These are phyloP conservation scores for Pangasius mekongensis DNA, from an alignment of 2,797 vertebrate genomes.

Conservation along the genomic window DNA sequence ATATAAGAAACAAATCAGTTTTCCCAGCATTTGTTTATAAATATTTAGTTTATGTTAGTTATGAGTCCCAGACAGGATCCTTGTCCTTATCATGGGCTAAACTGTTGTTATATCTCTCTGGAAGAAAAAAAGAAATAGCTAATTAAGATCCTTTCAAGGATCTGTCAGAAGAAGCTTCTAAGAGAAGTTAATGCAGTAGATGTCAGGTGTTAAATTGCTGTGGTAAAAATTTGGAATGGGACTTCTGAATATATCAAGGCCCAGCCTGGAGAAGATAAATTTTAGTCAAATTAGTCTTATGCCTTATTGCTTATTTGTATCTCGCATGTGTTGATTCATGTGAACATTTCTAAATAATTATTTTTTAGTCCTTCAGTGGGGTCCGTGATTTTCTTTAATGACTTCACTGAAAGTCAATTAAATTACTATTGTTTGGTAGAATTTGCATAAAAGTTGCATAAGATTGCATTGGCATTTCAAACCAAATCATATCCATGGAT, in stretches of 20 bases:
- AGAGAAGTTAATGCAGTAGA: background rate
- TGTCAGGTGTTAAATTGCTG: background rate
- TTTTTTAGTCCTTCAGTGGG: background rate
- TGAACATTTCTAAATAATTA: background rate
- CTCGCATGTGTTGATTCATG: background rate
- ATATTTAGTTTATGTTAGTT: background rate
- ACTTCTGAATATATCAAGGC: background rate
- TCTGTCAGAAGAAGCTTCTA: background rate
- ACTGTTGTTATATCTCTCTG: background rate
- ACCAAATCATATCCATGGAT: constrained; percentile 1
- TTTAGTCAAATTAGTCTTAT: background rate
- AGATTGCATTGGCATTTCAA: background rate
- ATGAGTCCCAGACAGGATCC: background rate
- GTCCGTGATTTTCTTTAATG: background rate
- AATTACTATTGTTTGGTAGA: background rate
- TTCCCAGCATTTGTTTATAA: background rate
- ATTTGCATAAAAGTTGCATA: background rate
- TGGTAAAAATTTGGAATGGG: background rate
- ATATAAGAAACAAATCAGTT: background rate
- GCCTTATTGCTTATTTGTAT: background rate
- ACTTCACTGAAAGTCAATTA: background rate
- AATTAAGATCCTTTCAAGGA: background rate
- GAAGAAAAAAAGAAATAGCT: background rate
- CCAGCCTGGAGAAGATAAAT: background rate
- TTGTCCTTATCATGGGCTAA: background rate